Base-by-base conservation (phyloP, 2,888 invertebrate species). In the Pachliopta kotzebuea region DNA sequence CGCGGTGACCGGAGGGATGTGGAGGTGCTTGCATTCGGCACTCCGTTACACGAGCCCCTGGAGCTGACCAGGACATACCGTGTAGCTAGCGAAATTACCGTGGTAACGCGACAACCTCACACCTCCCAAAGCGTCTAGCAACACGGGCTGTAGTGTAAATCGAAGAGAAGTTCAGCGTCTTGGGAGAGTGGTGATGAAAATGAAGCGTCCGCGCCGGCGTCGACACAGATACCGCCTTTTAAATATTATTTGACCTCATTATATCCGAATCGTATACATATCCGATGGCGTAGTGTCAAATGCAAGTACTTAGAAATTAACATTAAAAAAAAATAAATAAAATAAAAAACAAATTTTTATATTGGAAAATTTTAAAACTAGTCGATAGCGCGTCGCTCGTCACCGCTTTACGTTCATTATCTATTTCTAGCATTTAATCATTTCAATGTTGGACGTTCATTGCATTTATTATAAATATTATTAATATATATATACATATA, bases 341-440 rank as follows among this genome's bases (percentile, higher is more conserved):
- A 76, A 79, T 79, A 78, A 79, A 81, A 68, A 71, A 80, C 82
- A 88, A 84, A 86, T 80, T 87, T 88, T 90, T 90, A 90, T 90
- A 90, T 88, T 89, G 87, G 81, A 89, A 89, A 37, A 86, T 88
- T 88, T 85, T 84, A 86, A 65, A 62, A 83, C 80, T 90, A 90
- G 89, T 89, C 88, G 87, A 86, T 89, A 89, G 83, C 86, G 86
- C 84, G 79, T 83, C 79, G 81, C 82, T 81, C 80, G 78, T 74
- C 69, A 86, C 82, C 85, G 84, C 84, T 85, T 80, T 83, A 80
- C 83, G 78, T 82, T 83, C 81, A 84, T 88, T 88, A 88, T 85
- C 80, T 83, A 88, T 75, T 83, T 86, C 87, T 84, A 85, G 86
- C 83, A 83, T 87, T 86, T 86, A 84, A 50, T 60, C 75, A 76